phyloP scores from a whole-genome alignment of 2,113 vertebrate species.

The Embiotoca jacksoni region DNA sequence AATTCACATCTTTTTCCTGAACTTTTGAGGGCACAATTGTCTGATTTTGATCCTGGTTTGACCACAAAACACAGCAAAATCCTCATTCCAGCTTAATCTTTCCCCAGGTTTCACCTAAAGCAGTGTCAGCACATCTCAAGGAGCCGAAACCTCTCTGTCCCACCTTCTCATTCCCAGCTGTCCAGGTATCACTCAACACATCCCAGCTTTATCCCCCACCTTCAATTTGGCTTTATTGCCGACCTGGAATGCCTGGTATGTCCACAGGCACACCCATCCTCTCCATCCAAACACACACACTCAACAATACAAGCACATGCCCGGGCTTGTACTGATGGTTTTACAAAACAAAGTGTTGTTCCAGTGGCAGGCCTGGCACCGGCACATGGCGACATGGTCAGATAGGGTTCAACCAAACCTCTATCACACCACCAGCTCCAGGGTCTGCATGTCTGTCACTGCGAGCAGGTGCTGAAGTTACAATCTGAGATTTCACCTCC shows the following conservation, averaged over 20 bases:
- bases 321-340: conserved; percentile 62
- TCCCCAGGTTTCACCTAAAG: conserved; percentile 40
- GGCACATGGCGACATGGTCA: conserved; percentile 57
- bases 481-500: conserved; percentile 60
- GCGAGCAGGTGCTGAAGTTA: conserved; percentile 63
- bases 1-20: conserved; percentile 20
- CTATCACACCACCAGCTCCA: conserved; percentile 37
- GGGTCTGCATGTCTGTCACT: conserved; percentile 46
- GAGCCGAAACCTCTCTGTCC: conserved; percentile 21
- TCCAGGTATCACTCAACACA: conserved; percentile 78
- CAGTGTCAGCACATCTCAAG: conserved; percentile 48
- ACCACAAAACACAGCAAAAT: conserved; percentile 56
- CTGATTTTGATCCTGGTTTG: conserved; percentile 46
- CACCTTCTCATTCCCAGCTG: conserved; percentile 54
- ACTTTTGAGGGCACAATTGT: conserved; percentile 28
- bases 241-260: conserved; percentile 80
- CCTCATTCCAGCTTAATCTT: conserved; percentile 33
- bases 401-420: conserved; percentile 62
- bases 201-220: conserved; percentile 63
- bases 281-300: conserved; percentile 63
- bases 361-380: conserved; percentile 50
- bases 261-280: conserved; percentile 71
- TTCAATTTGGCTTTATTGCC: conserved; percentile 79
- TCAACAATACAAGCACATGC: conserved; percentile 62
- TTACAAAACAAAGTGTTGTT: conserved; percentile 51